phyloP scores from a whole-genome alignment of 2,888 invertebrate genomes.

The Agrenia bidenticulata region DNA sequence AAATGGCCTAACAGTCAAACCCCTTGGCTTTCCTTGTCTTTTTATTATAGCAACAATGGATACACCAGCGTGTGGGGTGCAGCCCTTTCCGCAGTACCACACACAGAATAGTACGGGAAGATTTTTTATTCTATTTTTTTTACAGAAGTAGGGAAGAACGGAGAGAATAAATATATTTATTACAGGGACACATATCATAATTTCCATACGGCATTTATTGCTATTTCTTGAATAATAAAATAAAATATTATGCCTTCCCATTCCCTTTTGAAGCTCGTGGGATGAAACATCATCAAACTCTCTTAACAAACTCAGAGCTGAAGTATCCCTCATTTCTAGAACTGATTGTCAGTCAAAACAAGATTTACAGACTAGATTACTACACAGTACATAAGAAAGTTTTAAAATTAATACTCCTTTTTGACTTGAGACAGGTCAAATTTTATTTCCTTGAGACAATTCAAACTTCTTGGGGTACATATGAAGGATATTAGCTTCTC shows the following conservation, averaged over 20 bases:
- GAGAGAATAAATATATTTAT: slow-evolving; percentile 1
- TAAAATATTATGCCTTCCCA: neutral
- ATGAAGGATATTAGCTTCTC: too few relatives aligned
- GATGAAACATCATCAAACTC: neutral
- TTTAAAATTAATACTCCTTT: too few relatives aligned
- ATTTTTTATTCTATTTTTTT: neutral
- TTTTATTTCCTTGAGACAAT: too few relatives aligned
- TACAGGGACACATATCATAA: slow-evolving; percentile 7
- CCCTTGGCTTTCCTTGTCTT: neutral
- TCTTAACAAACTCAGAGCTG: too few relatives aligned
- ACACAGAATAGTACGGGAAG: neutral
- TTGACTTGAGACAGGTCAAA: too few relatives aligned
- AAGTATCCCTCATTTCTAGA: too few relatives aligned
- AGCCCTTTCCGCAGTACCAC: neutral
- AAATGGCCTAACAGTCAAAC: slow-evolving; percentile 3
- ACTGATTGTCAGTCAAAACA: too few relatives aligned
- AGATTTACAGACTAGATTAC: too few relatives aligned
- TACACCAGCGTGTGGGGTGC: slow-evolving; percentile 2
- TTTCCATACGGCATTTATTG: slow-evolving; percentile 11
- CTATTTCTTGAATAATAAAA: slow-evolving; percentile 4
- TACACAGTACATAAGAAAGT: too few relatives aligned
- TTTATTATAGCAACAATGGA: slow-evolving; percentile 3
- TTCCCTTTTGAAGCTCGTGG: slow-evolving; percentile 4
- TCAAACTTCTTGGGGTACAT: too few relatives aligned
- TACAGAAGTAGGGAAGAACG: neutral